A percentile compares a stretch with the other conserved stretches of the same genome.
Conservation (phyloP, 2,113 vertebrate species). For the Sturnira hondurensis region DNA sequence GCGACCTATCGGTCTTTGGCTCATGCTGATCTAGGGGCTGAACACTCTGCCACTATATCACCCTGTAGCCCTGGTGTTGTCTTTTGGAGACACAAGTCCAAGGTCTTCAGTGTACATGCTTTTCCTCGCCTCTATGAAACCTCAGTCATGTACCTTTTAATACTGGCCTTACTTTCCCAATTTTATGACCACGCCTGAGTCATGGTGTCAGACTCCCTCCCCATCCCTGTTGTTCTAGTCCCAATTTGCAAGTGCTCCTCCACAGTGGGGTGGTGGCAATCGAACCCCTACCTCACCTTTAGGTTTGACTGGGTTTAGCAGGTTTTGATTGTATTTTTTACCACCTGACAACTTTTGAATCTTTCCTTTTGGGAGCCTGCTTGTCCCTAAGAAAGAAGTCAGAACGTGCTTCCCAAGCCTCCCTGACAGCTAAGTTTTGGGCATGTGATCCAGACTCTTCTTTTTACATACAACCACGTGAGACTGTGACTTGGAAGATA, state of each 20-base stretch:
- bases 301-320: not conserved
- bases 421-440: not conserved
- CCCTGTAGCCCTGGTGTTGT: rapidly evolving
- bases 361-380: not conserved
- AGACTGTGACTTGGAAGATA: not conserved
- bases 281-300: not conserved
- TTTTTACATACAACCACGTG: not conserved
- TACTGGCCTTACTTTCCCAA: not conserved
- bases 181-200: not conserved
- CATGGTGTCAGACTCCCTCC: not conserved
- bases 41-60: not conserved
- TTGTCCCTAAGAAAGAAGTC: not conserved
- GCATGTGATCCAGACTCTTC: not conserved
- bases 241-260: not conserved
- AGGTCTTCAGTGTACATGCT: not conserved
- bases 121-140: not conserved
- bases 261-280: not conserved
- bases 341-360: not conserved
- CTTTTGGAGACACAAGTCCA: not conserved
- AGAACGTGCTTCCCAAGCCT: not conserved
- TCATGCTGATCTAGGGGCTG: not conserved
- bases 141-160: not conserved
- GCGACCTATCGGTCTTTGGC: not conserved
- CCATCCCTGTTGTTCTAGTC: not conserved
- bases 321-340: not conserved